A percentile compares a stretch with the other conserved stretches of the same genome.
Evolutionary conservation across 1,140 invertebrate genomes (phyloP).

Genomic region (Augochlora pura): DNA sequence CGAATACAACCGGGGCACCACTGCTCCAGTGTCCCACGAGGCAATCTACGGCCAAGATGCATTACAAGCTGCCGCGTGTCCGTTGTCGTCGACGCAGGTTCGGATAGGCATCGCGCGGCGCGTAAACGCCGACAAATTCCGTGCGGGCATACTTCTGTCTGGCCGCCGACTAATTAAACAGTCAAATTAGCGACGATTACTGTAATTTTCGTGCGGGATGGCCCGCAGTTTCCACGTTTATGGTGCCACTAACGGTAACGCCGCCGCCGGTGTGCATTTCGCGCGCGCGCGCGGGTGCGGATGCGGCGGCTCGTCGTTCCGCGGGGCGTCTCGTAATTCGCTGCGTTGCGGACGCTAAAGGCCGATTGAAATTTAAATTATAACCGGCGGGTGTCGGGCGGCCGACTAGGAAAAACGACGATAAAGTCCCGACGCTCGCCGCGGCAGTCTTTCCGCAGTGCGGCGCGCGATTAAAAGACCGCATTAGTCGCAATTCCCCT

Average conservation of each 20-base stretch:
- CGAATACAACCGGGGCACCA: too few relatives aligned
- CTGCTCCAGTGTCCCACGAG: too few relatives aligned
- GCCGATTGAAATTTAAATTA: conserved; percentile 51
- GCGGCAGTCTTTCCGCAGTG: conserved; percentile 16
- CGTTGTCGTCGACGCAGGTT: too few relatives aligned
- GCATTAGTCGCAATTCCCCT: conserved; percentile 45
- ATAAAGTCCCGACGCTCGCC: conserved; percentile 39
- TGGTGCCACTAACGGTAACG: conserved; percentile 37
- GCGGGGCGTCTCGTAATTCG: conserved; percentile 50
- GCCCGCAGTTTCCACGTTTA: conserved; percentile 30
- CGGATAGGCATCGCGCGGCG: too few relatives aligned
- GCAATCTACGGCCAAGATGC: too few relatives aligned
- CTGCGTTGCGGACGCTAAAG: conserved; percentile 21
- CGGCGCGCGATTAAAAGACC: conserved; percentile 53
- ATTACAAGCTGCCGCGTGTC: too few relatives aligned
- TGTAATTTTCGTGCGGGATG: conserved; percentile 51
- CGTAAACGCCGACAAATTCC: conserved; percentile 37
- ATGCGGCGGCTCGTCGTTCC: conserved; percentile 34
- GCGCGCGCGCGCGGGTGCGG: background rate
- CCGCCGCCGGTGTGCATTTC: conserved; percentile 7
- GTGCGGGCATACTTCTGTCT: conserved; percentile 29
- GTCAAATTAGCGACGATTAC: conserved; percentile 57
- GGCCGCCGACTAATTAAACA: conserved; percentile 50
- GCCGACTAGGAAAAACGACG: conserved; percentile 41
- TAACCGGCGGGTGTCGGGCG: background rate